These are phyloP conservation scores for Plebejus argus DNA, from an alignment of 2,888 invertebrate genomes.

Conservation along the genomic window DNA sequence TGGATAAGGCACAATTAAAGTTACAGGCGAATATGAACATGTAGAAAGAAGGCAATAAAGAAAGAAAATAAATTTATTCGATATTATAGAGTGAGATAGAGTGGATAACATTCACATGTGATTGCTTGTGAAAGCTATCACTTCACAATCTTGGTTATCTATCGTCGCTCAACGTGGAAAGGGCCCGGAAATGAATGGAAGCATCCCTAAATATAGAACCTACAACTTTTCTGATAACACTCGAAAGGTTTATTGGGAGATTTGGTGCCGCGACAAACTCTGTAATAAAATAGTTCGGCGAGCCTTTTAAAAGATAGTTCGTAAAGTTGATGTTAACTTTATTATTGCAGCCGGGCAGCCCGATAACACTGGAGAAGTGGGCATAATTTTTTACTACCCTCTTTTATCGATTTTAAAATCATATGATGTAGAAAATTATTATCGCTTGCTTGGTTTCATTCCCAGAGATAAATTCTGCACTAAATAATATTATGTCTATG, in stretches of 20 bases:
- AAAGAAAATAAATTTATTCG: no score
- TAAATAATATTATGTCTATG: no score
- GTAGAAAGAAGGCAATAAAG: no score
- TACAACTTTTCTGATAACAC: constrained; percentile 12
- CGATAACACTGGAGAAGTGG: constrained; percentile 5
- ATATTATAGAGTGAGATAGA: no score
- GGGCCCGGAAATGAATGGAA: neutral
- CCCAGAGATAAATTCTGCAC: no score
- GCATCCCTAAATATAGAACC: neutral
- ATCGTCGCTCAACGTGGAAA: neutral
- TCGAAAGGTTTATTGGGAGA: constrained; percentile 1
- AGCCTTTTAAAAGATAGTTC: constrained; percentile 14
- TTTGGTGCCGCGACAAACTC: neutral
- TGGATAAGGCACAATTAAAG: no score
- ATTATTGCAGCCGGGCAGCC: neutral
- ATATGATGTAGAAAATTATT: neutral
- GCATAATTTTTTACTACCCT: neutral
- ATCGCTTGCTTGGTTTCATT: neutral
- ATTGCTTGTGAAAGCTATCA: neutral
- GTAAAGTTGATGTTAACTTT: neutral
- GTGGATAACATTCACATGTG: no score
- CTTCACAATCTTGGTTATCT: neutral
- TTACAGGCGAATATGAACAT: no score
- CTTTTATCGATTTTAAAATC: neutral
- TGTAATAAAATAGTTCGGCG: constrained; percentile 2